phyloP scores from a whole-genome alignment of 2,113 vertebrate species.

The Casuarius casuarius region DNA sequence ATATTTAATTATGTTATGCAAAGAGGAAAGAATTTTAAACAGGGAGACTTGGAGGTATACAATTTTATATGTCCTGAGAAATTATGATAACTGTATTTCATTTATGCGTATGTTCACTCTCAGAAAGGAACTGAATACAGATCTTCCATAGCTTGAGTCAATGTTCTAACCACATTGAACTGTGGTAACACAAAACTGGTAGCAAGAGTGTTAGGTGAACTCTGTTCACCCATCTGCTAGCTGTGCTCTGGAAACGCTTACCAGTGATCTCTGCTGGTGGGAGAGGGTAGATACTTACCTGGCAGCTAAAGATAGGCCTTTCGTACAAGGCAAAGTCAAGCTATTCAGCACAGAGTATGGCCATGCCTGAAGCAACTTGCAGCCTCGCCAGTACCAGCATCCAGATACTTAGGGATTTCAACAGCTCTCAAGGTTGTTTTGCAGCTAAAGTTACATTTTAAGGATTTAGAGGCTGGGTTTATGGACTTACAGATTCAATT shows the following conservation, averaged over 20 bases:
- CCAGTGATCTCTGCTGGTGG: background rate
- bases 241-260: background rate
- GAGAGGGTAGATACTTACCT: background rate
- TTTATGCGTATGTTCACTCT: background rate
- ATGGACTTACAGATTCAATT: background rate
- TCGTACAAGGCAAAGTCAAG: accelerated
- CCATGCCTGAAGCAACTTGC: accelerated
- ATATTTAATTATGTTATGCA: background rate
- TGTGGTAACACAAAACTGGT: background rate
- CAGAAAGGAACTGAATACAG: background rate
- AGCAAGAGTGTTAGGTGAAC: background rate
- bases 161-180: background rate
- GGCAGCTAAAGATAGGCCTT: background rate
- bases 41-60: background rate
- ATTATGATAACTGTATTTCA: background rate
- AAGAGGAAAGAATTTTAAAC: background rate
- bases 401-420: background rate
- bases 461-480: background rate
- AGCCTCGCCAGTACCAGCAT: background rate
- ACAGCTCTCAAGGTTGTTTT: background rate
- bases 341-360: background rate
- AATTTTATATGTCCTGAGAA: background rate
- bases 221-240: background rate
- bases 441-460: background rate
- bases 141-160: background rate